Conservation (phyloP, 1,140 invertebrate genomes). For the Dreissena rostriformis region DNA sequence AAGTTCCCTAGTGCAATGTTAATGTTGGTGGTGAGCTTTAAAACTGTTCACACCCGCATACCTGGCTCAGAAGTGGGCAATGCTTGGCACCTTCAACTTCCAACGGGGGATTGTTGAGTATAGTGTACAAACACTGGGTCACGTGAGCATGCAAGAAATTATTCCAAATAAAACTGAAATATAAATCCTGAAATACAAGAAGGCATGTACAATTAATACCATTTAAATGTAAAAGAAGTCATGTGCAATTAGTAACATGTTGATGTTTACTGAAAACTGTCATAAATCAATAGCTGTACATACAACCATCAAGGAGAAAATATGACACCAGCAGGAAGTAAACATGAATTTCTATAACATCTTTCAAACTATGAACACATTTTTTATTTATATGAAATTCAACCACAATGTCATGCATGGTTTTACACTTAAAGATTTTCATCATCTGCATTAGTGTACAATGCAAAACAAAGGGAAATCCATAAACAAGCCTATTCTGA, state of each 20-base stretch:
- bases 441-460: too few relatives aligned
- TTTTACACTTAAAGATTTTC: too few relatives aligned
- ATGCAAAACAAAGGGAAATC: neutral
- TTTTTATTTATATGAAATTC: too few relatives aligned
- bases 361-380: too few relatives aligned
- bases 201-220: neutral
- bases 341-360: too few relatives aligned
- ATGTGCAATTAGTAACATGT: neutral
- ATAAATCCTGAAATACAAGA: constrained; percentile 87
- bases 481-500: neutral
- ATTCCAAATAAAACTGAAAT: constrained; percentile 92
- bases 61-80: constrained; percentile 80
- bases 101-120: constrained; percentile 82
- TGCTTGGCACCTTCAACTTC: constrained; percentile 77
- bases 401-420: too few relatives aligned
- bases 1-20: too few relatives aligned
- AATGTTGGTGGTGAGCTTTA: too few relatives aligned
- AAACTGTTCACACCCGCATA: constrained; percentile 61
- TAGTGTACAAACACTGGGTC: constrained; percentile 87
- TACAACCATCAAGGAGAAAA: neutral
- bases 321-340: neutral
- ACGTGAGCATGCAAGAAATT: constrained; percentile 95
- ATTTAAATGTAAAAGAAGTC: constrained; percentile 63
- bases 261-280: neutral
- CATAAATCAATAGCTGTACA: too few relatives aligned